phyloP scores from a whole-genome alignment of 2,888 invertebrate genomes.

The Noctua janthina region DNA sequence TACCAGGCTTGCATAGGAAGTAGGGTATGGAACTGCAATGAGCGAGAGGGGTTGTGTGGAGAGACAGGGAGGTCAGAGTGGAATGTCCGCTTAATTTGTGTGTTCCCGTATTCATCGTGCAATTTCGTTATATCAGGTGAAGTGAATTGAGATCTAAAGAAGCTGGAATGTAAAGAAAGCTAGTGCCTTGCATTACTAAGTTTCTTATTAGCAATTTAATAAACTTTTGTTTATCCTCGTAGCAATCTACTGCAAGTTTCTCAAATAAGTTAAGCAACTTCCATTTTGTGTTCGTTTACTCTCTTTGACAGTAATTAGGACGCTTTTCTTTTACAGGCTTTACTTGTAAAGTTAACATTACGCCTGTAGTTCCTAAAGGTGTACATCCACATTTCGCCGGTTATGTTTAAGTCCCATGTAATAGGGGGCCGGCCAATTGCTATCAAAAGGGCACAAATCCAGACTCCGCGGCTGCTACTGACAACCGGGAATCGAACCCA shows the following conservation, averaged over 20 bases:
- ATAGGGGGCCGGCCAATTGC: no score
- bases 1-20: constrained; percentile 74
- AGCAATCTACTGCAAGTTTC: constrained; percentile 28
- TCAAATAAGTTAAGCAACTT: constrained; percentile 31
- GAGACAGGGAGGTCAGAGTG: constrained; percentile 39
- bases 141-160: constrained; percentile 31
- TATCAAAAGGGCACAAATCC: no score
- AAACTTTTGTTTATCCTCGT: constrained; percentile 28
- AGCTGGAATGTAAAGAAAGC: constrained; percentile 28
- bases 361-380: no score
- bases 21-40: constrained; percentile 47
- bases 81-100: constrained; percentile 60
- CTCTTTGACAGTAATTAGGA: constrained; percentile 2
- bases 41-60: constrained; percentile 42
- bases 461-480: no score
- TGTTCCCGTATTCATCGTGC: constrained; percentile 43
- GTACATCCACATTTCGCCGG: no score
- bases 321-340: constrained; percentile 2
- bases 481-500: no score
- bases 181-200: constrained; percentile 33
- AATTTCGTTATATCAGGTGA: constrained; percentile 42
- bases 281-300: constrained; percentile 1
- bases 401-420: no score
- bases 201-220: constrained; percentile 42
- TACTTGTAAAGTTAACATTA: background rate